phyloP scores from a whole-genome alignment of 2,888 invertebrate species.

The Rhopalosiphum nymphaeae region DNA sequence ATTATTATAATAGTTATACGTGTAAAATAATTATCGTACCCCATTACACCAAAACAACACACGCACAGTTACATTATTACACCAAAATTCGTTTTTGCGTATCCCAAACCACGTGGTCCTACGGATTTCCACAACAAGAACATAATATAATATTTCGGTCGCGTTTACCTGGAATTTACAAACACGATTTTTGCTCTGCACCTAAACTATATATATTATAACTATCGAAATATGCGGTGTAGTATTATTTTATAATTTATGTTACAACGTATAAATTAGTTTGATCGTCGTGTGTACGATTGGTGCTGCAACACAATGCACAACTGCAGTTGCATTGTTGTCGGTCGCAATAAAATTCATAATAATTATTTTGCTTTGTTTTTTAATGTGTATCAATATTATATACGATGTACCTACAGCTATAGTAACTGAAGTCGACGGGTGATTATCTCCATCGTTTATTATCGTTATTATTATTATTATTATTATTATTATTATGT shows the following conservation, averaged over 20 bases:
- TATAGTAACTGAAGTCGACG: neutral
- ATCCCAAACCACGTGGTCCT: neutral
- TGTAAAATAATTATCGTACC: neutral
- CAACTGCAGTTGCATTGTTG: neutral
- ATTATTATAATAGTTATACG: neutral
- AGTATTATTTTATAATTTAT: neutral
- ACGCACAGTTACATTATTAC: neutral
- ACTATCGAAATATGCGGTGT: neutral
- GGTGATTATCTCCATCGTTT: neutral
- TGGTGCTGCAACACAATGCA: neutral
- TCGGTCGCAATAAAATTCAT: neutral
- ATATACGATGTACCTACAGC: neutral
- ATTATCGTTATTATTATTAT: constrained; percentile 10
- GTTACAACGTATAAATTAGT: neutral
- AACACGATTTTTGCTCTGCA: neutral
- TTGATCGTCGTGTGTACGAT: neutral
- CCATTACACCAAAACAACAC: neutral
- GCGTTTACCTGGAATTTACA: neutral
- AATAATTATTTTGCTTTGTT: neutral
- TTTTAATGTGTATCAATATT: neutral
- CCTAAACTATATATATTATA: neutral
- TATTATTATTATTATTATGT: constrained; percentile 24
- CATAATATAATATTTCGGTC: neutral
- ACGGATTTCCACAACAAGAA: neutral
- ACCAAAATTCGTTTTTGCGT: neutral